Evolutionary conservation across 2,888 invertebrate genomes (phyloP), one percentile per base, ranked within the genome.

Genomic region (Luperina nickerlii): DNA sequence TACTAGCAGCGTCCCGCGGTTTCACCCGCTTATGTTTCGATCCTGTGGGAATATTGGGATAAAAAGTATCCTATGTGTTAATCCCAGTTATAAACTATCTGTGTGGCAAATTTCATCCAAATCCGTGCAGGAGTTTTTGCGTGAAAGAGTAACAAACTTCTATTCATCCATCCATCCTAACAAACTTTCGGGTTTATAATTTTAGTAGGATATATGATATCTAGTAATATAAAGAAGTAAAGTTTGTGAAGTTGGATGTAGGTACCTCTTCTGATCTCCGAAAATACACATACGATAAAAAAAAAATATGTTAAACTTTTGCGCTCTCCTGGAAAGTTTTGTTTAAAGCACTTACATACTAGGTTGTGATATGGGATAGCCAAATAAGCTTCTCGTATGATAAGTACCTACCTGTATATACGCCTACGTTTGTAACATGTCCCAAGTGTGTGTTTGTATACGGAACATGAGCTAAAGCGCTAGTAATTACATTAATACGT

Each of bases 401-500:
- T 71, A 45, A 62, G 11, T 45, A 42, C 18, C 27, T 45, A 42
- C 18, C 24, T 4, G 9, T 20, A 2, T 32, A 68, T 15, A 42
- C 48, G 32, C 20, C 48, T 15, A 68, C 48, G 48, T n/a, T n/a
- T 18, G 27, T 42, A 60, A 67, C 67, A 45, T 51, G 63, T 79
- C 81, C 63, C 68, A 13, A 20, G 84, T n/a, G 68, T n/a, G 83
- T n/a, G 68, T 62, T 79, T 79, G 60, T 60, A 13, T 60, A 60
- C 20, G 27, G 65, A 72, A 65, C 77, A 83, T 62, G 83, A 65
- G 32, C 38, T 51, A 54, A 65, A 60, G 69, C 38, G 38, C 54
- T 8, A 62, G 57, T 79, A 76, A 84, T 83, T 73, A 87, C 84
- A 77, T 68, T 75, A 74, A 77, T 83, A 78, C 75, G 69, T 72